phyloP scores from a whole-genome alignment of 2,797 vertebrate species.

The Rhinella marina region DNA sequence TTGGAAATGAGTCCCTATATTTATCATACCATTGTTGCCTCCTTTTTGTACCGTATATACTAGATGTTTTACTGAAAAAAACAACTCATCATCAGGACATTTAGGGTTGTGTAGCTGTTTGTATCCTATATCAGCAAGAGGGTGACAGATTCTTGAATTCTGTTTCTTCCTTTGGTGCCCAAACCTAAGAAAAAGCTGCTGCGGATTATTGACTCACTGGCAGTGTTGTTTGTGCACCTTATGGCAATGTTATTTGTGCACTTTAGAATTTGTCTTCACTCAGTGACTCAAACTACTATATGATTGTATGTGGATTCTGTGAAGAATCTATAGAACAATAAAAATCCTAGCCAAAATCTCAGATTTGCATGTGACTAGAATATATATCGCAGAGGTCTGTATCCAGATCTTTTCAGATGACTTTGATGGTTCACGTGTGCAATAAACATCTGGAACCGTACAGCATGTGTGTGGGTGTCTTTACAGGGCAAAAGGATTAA shows the following conservation, averaged over 20 bases:
- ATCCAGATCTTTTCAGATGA: conserved; percentile 39
- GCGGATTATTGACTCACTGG: not conserved
- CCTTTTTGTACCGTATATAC: not conserved
- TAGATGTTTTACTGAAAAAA: not conserved
- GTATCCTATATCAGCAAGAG: not conserved
- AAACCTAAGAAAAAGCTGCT: not conserved
- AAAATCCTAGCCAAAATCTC: not conserved
- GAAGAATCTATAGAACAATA: not conserved
- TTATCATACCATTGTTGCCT: not conserved
- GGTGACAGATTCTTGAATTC: not conserved
- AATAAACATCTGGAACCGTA: conserved; percentile 68
- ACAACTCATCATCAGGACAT: not conserved
- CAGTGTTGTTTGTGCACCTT: no score
- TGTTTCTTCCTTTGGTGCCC: not conserved
- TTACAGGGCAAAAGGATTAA: conserved; percentile 76
- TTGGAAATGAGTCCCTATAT: not conserved
- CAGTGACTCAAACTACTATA: not conserved
- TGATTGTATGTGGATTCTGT: not conserved
- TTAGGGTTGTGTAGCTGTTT: not conserved
- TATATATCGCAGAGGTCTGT: not conserved
- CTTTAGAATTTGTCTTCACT: no score
- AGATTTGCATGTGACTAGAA: not conserved
- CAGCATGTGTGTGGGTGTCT: conserved; percentile 62
- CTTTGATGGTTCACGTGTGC: conserved; percentile 66
- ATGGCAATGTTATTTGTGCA: no score